Evolutionary conservation across 2,888 invertebrate genomes (phyloP), one percentile per base, ranked within the genome.

Genomic region (Netelia fuscicornis): DNA sequence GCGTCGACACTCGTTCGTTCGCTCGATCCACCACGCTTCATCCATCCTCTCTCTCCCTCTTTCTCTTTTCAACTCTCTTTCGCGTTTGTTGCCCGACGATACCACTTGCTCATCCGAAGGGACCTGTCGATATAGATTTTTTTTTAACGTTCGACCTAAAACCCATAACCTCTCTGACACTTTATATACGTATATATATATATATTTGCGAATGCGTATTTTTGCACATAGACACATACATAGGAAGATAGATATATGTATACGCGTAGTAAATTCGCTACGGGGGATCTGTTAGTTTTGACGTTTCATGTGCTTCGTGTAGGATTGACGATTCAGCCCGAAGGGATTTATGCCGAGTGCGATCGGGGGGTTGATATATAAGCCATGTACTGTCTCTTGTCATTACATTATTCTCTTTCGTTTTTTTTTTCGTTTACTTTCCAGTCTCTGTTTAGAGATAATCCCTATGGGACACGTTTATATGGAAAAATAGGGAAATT

Each of bases 61-160:
- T 11, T 17, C 62, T 13, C 60, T 60, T 20, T 60, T 25, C 11
- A 17, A 20, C 20, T 60, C 25, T 25, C 23, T 60, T 11, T 60
- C 42, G 13, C 42, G 17, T 44, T 60, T 42, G 10, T 62, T 79
- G 71, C 75, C 86, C 85, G 65, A 77, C 84, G 75, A 75, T 82
- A 83, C 60, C 86, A 78, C 84, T 86, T 85, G 83, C 85, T 82
- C 86, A 81, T 81, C 81, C 75, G 86, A 83, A 88, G 90, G 89
- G 89, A 65, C 89, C 88, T 86, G 89, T 89, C 89, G 91, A 90
- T 91, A 91, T 91, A 89, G 90, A 91, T 90, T 91, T 90, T 90
- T 91, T 88, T 89, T 88, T 89, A 86, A 54, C 65, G 48, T 60
- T 65, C 58, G 58, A 79, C 77, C 67, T 75, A 67, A 62, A 81